Percentiles rank a stretch among this genome's conserved stretches.
Evolutionary conservation across 2,888 invertebrate species (phyloP).

Genomic region (Eulithis prunata): DNA sequence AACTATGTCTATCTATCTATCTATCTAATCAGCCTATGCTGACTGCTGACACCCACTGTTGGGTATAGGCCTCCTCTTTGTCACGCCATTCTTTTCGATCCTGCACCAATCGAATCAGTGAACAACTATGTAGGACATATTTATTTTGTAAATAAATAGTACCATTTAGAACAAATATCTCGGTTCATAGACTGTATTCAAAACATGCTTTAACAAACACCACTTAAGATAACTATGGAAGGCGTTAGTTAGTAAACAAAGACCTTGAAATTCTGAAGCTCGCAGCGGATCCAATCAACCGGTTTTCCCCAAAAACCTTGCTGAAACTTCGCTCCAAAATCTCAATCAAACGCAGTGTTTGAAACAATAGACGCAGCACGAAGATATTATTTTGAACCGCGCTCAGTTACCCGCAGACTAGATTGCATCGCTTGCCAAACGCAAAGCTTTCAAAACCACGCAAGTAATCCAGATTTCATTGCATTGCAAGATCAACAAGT

Average conservation of each 20-base stretch:
- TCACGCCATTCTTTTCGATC: no score
- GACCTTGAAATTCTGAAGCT: neutral
- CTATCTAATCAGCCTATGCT: no score
- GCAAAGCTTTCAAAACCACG: constrained; percentile 18
- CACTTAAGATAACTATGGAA: neutral
- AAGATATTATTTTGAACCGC: constrained; percentile 21
- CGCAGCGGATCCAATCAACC: constrained; percentile 22
- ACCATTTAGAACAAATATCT: no score
- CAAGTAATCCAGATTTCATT: constrained; percentile 36
- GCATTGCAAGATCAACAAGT: constrained; percentile 53
- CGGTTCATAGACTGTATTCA: no score
- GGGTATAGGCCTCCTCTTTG: no score
- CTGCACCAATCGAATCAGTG: no score
- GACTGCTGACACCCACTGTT: no score
- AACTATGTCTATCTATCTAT: no score
- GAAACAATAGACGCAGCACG: constrained; percentile 18
- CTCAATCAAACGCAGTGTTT: constrained; percentile 27
- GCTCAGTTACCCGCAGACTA: constrained; percentile 9
- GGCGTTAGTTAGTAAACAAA: neutral
- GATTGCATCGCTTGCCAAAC: constrained; percentile 18
- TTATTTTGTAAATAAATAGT: no score
- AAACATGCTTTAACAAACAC: neutral
- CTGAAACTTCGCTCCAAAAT: constrained; percentile 12
- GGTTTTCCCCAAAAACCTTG: constrained; percentile 10
- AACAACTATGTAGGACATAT: no score